Evolutionary conservation across 2,797 vertebrate genomes (phyloP), one percentile per base, ranked within the genome.

Genomic region (Aphelocoma californica): DNA sequence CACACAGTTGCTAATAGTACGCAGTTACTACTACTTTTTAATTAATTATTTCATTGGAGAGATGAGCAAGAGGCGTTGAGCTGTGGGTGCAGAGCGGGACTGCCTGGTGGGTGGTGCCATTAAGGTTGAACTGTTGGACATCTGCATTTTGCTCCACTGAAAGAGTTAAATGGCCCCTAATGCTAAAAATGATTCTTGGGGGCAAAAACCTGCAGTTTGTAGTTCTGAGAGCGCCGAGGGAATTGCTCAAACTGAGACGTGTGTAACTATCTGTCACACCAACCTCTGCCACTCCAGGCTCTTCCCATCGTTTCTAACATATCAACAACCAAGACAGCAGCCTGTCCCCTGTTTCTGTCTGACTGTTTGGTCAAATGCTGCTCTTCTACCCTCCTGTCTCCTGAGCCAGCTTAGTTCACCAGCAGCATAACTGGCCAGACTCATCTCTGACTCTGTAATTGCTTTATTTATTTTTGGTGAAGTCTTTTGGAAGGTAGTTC

Each of bases 321-420:
- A 3, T 2, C 12, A 72, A 13, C 18, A 32, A 1, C 56, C 9
- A 9, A 0, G 0, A 15, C 15, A n/a, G 21, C 64, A 82, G 57
- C 42, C 60, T 29, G 10, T 18, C 32, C 57, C 45, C 24, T 58
- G 5, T 18, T 65, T 61, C 65, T 61, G 13, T 45, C 25, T 61
- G 53, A 3, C 48, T 57, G 7, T 36, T 53, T 25, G 62, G 10
- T 34, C 29, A 34, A 40, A 31, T 17, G 26, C 26, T 53, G 9
- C 21, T 86, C 73, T 79, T 70, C 51, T 26, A 4, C 28, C 14
- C 9, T 79, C 5, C 40, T 19, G 14, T 26, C n/a, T 53, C 9
- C 21, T 11, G 4, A 67, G 19, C 20, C 58, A 36, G 24, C 38
- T 64, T 47, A 25, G 77, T 90, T 60, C 50, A 66, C 36, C 45